A percentile compares a stretch with the other conserved stretches of the same genome.
Conservation (phyloP, 2,113 vertebrate species). For the Ptilorrhoa leucosticta region DNA sequence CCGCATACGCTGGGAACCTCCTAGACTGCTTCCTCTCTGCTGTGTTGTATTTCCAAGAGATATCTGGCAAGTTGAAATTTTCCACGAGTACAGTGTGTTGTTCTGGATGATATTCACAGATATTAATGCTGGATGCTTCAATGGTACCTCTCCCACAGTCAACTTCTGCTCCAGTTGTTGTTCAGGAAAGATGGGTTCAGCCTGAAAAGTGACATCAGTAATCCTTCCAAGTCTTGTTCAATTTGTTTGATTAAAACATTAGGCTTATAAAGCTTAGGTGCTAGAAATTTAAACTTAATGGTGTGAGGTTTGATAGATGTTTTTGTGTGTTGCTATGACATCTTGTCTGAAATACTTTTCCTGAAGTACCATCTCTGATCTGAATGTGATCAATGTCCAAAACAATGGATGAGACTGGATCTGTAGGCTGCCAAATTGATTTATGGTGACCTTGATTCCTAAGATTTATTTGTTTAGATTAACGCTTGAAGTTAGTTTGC, state of each 20-base stretch:
- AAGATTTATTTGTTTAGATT: neutral
- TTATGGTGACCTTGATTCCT: neutral
- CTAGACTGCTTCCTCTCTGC: neutral
- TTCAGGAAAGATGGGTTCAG: neutral
- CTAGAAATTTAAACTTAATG: neutral
- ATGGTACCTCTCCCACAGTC: neutral
- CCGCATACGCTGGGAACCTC: accelerated
- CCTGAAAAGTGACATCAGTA: neutral
- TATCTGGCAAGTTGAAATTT: neutral
- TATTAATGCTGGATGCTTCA: neutral
- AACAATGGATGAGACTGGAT: neutral
- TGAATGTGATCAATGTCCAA: neutral
- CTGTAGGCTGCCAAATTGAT: neutral
- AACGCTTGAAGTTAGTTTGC: neutral
- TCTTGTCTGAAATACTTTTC: neutral
- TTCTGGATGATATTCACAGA: neutral
- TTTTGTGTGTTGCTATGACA: neutral
- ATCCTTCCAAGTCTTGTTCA: neutral
- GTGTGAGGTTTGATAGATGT: neutral
- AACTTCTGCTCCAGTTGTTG: neutral
- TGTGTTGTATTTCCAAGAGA: neutral
- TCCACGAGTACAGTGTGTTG: neutral
- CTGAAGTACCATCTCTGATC: neutral
- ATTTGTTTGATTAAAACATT: neutral
- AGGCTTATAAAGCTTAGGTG: neutral